phyloP scores from a whole-genome alignment of 2,113 vertebrate species.

The Bucco capensis region DNA sequence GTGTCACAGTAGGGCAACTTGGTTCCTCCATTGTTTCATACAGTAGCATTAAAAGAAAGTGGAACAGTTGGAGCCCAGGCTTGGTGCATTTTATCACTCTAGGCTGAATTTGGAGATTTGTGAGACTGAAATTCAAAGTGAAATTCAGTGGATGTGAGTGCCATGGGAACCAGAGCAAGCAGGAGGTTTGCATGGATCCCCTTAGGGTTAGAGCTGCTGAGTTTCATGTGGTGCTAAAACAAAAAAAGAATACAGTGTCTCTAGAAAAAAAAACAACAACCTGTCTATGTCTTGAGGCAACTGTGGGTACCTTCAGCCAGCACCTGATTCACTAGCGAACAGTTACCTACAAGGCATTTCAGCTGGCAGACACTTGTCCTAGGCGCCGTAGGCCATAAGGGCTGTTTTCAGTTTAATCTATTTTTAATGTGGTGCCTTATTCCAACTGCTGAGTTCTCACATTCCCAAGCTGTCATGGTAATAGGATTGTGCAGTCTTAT shows the following conservation, averaged over 20 bases:
- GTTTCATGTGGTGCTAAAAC: slow-evolving; percentile 7
- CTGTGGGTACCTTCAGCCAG: slow-evolving; percentile 26
- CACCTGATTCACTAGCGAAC: slow-evolving; percentile 37
- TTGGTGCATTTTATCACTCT: background rate
- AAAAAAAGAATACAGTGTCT: background rate
- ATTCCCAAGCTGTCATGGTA: slow-evolving; percentile 19
- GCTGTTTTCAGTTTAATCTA: slow-evolving; percentile 41
- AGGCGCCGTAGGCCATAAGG: background rate
- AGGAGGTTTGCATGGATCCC: slow-evolving; percentile 26
- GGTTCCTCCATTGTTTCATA: background rate
- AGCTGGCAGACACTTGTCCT: slow-evolving; percentile 43
- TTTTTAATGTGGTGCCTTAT: slow-evolving; percentile 45
- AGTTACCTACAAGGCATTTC: slow-evolving; percentile 24
- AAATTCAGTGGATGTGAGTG: background rate
- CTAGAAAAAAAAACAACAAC: slow-evolving; percentile 32
- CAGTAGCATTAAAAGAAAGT: background rate
- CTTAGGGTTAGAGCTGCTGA: background rate
- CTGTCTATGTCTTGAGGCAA: slow-evolving; percentile 42
- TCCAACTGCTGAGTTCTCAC: slow-evolving; percentile 23
- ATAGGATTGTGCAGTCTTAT: background rate
- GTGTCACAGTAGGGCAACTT: background rate
- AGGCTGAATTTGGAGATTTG: background rate
- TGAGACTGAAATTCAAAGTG: background rate
- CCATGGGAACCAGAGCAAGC: background rate
- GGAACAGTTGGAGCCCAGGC: background rate